phyloP scores from a whole-genome alignment of 2,113 vertebrate species.

The Rousettus leschenaultii region DNA sequence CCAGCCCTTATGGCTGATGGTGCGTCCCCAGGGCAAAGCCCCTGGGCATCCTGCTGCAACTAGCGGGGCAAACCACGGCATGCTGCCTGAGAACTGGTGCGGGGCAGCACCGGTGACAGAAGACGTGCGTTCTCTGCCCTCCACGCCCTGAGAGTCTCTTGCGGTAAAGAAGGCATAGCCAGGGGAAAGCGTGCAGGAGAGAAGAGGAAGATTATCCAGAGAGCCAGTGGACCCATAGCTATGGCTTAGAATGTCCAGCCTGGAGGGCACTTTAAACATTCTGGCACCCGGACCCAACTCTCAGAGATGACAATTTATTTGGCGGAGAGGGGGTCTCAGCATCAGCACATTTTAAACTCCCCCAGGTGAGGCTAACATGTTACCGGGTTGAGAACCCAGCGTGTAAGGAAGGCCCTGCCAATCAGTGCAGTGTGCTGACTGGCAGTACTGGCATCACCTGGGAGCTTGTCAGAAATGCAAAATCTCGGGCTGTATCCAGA shows the following conservation, averaged over 20 bases:
- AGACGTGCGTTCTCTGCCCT: not conserved
- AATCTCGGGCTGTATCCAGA: not conserved
- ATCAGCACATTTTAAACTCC: not conserved
- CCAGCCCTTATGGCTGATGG: not conserved
- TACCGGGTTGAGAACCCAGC: not conserved
- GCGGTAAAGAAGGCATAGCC: not conserved
- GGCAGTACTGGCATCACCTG: not conserved
- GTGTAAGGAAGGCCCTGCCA: not conserved
- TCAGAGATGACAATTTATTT: not conserved
- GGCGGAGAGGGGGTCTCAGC: not conserved
- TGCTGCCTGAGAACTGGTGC: not conserved
- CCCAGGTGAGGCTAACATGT: not conserved
- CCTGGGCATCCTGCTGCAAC: not conserved
- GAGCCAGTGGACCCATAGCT: too few species aligned
- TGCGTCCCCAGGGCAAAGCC: too few species aligned
- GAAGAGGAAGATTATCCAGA: not conserved
- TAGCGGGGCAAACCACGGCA: fast-evolving
- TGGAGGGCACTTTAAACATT: not conserved
- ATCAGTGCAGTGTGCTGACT: not conserved
- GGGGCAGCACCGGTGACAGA: not conserved
- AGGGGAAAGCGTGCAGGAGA: not conserved
- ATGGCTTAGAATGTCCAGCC: too few species aligned
- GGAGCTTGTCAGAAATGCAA: not conserved
- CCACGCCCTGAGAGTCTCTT: not conserved
- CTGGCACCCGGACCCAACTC: too few species aligned